Evolutionary conservation across 2,113 vertebrate genomes (phyloP), one percentile per base, ranked within the genome.

Genomic region (Mustelus asterias): DNA sequence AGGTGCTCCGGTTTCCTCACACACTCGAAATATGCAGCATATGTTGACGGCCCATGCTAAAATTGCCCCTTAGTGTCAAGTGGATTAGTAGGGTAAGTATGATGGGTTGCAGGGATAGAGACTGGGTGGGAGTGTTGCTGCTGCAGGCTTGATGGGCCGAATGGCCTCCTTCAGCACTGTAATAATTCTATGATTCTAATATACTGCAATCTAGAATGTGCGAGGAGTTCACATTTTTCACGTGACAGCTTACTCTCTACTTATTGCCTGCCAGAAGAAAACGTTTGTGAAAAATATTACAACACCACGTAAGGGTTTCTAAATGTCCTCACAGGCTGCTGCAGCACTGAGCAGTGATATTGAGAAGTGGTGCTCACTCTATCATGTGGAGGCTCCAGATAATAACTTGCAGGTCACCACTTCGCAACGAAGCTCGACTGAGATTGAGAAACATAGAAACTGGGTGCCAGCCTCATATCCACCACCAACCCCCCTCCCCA

Each of bases 261-360:
- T 94, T 94, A 94, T 94, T 69, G 63, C 37, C 92, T 67, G 63
- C 63, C 92, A 69, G 63, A 69, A 67, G 37, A 20, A 69, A 48
- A 37, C 69, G 33, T 94, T 67, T 24, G 63, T 69, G 63, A 69
- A 94, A 48, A 94, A 94, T 69, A 94, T 94, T 94, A 69, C 63
- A 94, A 37, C 20, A 24, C 10, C 63, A 69, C 22, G 13, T 41
- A 44, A 69, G 18, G 37, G 37, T 69, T 69, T 65, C n/a, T 44
- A 67, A 94, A 41, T 69, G 14, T 26, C n/a, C 63, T 1, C 37
- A 26, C 63, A 67, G 92, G 16, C 7, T 41, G 33, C 63, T 41
- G 63, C 92, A 69, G 18, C 14, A 18, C 4, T 60, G 24, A 14
- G 20, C 20, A 94, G 8, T 24, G 18, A 44, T 44, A 94, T 94